Evolutionary conservation across 2,888 invertebrate genomes (phyloP).

Genomic region (Alviniconcha strummeri): DNA sequence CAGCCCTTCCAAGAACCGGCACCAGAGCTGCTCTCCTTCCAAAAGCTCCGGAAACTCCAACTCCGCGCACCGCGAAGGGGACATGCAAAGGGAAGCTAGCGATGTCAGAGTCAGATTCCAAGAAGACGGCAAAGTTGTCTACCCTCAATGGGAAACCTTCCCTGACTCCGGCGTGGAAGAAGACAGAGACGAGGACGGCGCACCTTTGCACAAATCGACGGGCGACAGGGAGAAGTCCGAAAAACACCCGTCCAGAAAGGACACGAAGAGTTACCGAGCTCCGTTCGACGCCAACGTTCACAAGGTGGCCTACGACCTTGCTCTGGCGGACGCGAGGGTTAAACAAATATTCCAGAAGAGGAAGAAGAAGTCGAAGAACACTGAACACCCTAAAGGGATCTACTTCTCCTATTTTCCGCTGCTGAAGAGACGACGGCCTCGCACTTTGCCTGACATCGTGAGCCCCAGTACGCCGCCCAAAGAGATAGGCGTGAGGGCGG

Average conservation of each 20-base stretch:
- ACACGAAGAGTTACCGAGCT: slow-evolving; percentile 5
- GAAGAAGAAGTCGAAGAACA: slow-evolving; percentile 29
- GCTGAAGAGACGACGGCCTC: slow-evolving; percentile 32
- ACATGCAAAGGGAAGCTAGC: not conserved
- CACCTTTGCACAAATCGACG: not conserved
- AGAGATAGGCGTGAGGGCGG: slow-evolving; percentile 39
- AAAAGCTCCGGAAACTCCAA: not conserved
- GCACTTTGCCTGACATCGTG: not conserved
- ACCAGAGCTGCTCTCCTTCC: slow-evolving; percentile 16
- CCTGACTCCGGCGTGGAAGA: slow-evolving; percentile 22
- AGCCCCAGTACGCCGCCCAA: not conserved
- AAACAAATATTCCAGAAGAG: slow-evolving; percentile 27
- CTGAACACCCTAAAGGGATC: slow-evolving; percentile 34
- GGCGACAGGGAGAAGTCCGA: not conserved
- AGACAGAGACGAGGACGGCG: not conserved
- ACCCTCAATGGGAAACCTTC: slow-evolving; percentile 15
- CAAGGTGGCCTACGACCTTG: slow-evolving; percentile 46
- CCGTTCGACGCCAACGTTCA: slow-evolving; percentile 46
- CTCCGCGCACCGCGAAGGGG: no score
- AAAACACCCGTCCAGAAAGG: no score
- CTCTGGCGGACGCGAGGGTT: slow-evolving; percentile 42
- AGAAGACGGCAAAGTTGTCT: slow-evolving; percentile 16
- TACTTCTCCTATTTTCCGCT: slow-evolving; percentile 51
- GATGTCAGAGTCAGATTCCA: slow-evolving; percentile 14
- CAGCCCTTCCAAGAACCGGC: not conserved